A percentile compares a stretch with the other conserved stretches of the same genome.
These are phyloP conservation scores for Hesperophylax magnus DNA, from an alignment of 1,140 invertebrate species.

Conservation along the genomic window DNA sequence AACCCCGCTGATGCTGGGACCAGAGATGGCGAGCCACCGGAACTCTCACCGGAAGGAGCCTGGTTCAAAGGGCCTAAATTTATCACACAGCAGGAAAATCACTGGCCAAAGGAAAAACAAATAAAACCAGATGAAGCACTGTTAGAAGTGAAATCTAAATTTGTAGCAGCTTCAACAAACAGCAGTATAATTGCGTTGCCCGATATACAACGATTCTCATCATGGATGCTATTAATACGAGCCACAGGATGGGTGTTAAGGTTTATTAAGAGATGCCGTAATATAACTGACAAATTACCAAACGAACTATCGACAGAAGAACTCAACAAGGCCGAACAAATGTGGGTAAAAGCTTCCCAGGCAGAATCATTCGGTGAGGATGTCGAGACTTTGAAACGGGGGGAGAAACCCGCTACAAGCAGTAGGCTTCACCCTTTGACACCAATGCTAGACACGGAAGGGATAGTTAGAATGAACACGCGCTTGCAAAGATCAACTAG, in stretches of 20 bases:
- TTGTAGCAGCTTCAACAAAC: too few relatives aligned
- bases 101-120: too few relatives aligned
- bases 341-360: neutral
- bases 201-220: conserved; percentile 40
- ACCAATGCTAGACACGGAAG: neutral
- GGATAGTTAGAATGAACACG: neutral
- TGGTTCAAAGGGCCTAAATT: too few relatives aligned
- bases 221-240: neutral
- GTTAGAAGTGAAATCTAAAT: too few relatives aligned
- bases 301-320: neutral
- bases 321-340: neutral
- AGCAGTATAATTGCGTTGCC: conserved; percentile 19
- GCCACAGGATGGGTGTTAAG: neutral
- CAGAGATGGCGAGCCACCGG: too few relatives aligned
- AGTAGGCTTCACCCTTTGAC: too few relatives aligned
- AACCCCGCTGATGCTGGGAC: conserved; percentile 59
- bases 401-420: neutral
- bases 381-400: neutral
- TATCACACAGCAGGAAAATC: too few relatives aligned
- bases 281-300: neutral
- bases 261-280: neutral
- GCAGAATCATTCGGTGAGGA: neutral
- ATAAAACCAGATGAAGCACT: too few relatives aligned
- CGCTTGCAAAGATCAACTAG: neutral
- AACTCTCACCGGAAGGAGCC: too few relatives aligned